Evolutionary conservation across 2,888 invertebrate species (phyloP).

Genomic region (Diplazon laetatorius): DNA sequence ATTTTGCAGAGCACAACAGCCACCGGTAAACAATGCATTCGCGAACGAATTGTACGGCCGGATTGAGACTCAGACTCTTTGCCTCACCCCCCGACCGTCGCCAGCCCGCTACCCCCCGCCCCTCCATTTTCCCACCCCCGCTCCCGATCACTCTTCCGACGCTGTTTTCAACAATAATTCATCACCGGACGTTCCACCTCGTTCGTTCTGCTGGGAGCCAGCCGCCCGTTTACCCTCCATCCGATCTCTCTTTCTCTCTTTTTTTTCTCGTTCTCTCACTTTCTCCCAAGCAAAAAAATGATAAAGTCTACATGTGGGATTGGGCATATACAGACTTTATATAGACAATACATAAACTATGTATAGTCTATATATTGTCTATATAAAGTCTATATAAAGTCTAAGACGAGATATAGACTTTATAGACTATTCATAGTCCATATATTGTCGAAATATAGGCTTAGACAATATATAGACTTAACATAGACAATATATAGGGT

Average conservation of each 20-base stretch:
- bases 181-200: conserved; percentile 66
- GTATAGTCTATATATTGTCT: no score
- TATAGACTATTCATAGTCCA: no score
- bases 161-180: conserved; percentile 67
- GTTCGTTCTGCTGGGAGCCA: conserved; percentile 51
- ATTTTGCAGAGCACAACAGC: conserved; percentile 30
- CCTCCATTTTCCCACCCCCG: conserved; percentile 20
- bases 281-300: conserved; percentile 46
- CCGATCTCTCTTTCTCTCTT: conserved; percentile 24
- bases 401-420: no score
- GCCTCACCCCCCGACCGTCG: conserved; percentile 18
- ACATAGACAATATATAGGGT: no score
- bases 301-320: no score
- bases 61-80: conserved; percentile 52
- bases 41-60: conserved; percentile 57
- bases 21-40: conserved; percentile 65
- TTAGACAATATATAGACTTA: no score
- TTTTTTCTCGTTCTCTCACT: conserved; percentile 53
- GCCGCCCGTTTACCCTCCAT: conserved; percentile 13
- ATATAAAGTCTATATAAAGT: no score
- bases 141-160: conserved; percentile 41
- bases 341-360: no score
- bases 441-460: no score
- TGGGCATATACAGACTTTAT: no score
- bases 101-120: no score